Evolutionary conservation across 2,113 vertebrate genomes (phyloP).

Genomic region (Progne subis): DNA sequence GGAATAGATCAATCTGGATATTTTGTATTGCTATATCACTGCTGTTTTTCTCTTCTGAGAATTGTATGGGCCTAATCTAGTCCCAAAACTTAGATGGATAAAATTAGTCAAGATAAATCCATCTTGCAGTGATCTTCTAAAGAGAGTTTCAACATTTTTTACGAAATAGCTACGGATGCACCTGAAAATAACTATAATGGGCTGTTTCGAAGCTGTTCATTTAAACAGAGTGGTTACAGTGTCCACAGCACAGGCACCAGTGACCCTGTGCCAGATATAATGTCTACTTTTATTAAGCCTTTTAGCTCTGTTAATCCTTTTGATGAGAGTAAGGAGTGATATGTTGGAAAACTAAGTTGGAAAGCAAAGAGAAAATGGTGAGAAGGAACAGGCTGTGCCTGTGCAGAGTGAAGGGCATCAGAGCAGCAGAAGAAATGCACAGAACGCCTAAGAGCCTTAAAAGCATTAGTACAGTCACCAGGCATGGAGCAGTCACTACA

Average conservation of each 20-base stretch:
- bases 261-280: not conserved
- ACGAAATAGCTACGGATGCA: not conserved
- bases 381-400: not conserved
- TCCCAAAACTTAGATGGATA: not conserved
- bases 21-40: not conserved
- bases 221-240: not conserved
- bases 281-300: not conserved
- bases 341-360: not conserved
- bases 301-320: constrained; percentile 41
- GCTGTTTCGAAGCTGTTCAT: not conserved
- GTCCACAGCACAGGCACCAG: not conserved
- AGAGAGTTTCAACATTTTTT: not conserved
- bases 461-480: not conserved
- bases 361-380: not conserved
- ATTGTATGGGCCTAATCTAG: not conserved
- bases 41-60: not conserved
- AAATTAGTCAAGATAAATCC: not conserved
- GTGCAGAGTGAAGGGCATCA: not conserved
- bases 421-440: not conserved
- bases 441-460: not conserved
- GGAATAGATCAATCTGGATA: not conserved
- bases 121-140: not conserved
- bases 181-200: not conserved
- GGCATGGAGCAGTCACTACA: not conserved
- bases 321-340: not conserved